These are phyloP conservation scores for Spisula subtruncata DNA, from an alignment of 2,888 invertebrate species.

Conservation along the genomic window DNA sequence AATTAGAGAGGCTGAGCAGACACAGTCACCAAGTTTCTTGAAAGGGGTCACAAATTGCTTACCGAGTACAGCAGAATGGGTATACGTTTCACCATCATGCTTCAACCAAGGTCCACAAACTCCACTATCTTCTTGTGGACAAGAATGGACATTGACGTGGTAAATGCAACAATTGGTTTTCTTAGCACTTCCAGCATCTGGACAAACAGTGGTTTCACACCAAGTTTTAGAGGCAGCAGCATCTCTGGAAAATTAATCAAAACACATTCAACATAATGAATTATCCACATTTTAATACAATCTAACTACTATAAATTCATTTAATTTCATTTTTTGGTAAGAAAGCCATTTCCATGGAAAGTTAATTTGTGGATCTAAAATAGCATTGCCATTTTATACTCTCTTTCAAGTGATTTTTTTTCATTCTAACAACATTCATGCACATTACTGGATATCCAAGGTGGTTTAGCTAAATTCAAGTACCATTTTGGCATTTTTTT, in stretches of 20 bases:
- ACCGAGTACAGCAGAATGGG: slow-evolving; percentile 78
- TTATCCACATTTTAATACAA: too few relatives aligned
- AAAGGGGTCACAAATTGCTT: neutral
- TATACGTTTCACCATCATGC: slow-evolving; percentile 77
- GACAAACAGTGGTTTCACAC: slow-evolving; percentile 76
- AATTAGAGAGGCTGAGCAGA: too few relatives aligned
- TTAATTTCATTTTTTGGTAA: too few relatives aligned
- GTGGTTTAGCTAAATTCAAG: too few relatives aligned
- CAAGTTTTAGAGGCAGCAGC: slow-evolving; percentile 72
- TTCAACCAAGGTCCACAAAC: slow-evolving; percentile 84
- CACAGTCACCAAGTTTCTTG: too few relatives aligned
- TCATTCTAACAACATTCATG: neutral
- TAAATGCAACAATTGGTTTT: slow-evolving; percentile 79
- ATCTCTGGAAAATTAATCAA: neutral
- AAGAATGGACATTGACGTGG: slow-evolving; percentile 79
- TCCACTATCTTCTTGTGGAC: slow-evolving; percentile 72
- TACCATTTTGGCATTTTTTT: too few relatives aligned
- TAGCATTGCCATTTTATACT: too few relatives aligned
- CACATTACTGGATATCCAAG: neutral
- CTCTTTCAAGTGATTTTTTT: too few relatives aligned
- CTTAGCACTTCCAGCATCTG: slow-evolving; percentile 70
- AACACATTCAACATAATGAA: neutral
- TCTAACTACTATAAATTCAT: too few relatives aligned
- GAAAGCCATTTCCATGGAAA: too few relatives aligned
- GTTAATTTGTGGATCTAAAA: too few relatives aligned